Evolutionary conservation across 2,113 vertebrate genomes (phyloP).

Genomic region (Ramphastos sulfuratus): DNA sequence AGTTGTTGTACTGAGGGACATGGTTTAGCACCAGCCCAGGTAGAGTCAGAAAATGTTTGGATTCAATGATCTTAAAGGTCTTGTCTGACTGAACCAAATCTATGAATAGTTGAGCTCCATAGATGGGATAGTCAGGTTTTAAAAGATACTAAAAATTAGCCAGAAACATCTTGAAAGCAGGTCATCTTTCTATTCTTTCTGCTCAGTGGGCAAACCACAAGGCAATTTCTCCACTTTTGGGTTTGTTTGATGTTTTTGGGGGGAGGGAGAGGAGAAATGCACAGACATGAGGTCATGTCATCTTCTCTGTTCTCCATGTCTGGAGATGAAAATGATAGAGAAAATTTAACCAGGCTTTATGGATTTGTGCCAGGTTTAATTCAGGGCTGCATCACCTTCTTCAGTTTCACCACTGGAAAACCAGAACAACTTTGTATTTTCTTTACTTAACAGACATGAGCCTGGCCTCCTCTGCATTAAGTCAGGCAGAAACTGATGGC

Average conservation of each 20-base stretch:
- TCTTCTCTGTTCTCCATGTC: not conserved
- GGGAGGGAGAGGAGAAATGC: not conserved
- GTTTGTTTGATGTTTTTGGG: not conserved
- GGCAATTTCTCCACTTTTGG: not conserved
- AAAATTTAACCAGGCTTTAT: not conserved
- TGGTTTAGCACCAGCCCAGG: too few relatives aligned
- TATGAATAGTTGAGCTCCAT: not conserved
- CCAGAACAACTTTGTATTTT: not conserved
- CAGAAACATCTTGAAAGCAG: not conserved
- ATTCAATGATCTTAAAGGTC: too few relatives aligned
- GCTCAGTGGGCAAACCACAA: not conserved
- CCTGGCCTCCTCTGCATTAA: not conserved
- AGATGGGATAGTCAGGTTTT: not conserved
- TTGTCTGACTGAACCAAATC: too few relatives aligned
- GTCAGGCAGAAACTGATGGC: not conserved
- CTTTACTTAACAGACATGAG: not conserved
- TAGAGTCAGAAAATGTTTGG: too few relatives aligned
- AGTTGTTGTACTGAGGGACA: too few relatives aligned
- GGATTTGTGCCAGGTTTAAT: not conserved
- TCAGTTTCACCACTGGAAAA: not conserved
- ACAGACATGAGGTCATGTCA: not conserved
- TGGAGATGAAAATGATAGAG: not conserved
- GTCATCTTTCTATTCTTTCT: not conserved
- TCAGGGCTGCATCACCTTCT: not conserved
- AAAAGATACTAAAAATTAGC: not conserved